These are phyloP conservation scores for Eulimnadia texana DNA, from an alignment of 1,140 invertebrate species.

Conservation along the genomic window DNA sequence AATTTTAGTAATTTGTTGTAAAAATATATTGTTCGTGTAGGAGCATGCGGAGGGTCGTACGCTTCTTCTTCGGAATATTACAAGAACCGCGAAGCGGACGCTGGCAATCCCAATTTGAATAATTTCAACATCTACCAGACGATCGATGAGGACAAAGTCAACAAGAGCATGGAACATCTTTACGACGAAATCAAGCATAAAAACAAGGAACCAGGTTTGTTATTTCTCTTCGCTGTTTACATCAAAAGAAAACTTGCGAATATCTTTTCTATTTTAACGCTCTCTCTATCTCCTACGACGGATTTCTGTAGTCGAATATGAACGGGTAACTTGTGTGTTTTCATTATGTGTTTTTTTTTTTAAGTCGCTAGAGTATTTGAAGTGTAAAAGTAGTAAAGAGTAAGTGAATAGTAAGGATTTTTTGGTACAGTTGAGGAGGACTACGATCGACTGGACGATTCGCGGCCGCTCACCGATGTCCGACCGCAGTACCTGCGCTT, in stretches of 20 bases:
- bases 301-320: slow-evolving; percentile 16
- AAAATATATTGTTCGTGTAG: slow-evolving; percentile 13
- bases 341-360: not conserved
- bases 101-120: slow-evolving; percentile 55
- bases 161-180: slow-evolving; percentile 60
- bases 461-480: slow-evolving; percentile 47
- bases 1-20: not conserved
- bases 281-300: slow-evolving; percentile 1
- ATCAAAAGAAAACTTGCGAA: not conserved
- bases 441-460: slow-evolving; percentile 77
- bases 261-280: slow-evolving; percentile 5
- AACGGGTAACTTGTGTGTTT: slow-evolving; percentile 12
- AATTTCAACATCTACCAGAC: slow-evolving; percentile 53
- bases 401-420: slow-evolving; percentile 15
- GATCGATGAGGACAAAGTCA: slow-evolving; percentile 47
- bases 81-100: slow-evolving; percentile 69
- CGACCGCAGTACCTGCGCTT: slow-evolving; percentile 72
- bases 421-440: slow-evolving; percentile 44
- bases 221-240: not conserved
- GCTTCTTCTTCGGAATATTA: slow-evolving; percentile 38
- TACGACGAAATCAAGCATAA: slow-evolving; percentile 86
- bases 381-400: no score
- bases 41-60: slow-evolving; percentile 24
- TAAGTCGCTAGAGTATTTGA: no score
- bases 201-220: slow-evolving; percentile 23